A percentile compares a stretch with the other conserved stretches of the same genome.
Conservation (phyloP, 64 coral and sea anemone species). For the Montipora capricornis region DNA sequence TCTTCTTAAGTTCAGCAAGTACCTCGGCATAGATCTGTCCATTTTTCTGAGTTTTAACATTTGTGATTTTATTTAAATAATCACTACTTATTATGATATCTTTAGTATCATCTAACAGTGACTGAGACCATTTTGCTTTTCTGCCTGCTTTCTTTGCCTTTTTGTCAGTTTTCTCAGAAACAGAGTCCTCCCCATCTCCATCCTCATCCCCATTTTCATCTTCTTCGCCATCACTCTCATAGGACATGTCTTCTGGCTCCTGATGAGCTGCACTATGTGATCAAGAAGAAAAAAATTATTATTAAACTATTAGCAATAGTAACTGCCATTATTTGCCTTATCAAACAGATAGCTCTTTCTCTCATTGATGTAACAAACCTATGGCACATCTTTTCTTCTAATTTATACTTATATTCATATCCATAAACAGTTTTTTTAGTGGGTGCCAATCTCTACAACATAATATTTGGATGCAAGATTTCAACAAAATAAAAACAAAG, state of each 20-base stretch:
- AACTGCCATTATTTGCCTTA: not conserved
- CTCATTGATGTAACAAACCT: not conserved
- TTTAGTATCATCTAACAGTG: not conserved
- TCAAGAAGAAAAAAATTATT: not conserved
- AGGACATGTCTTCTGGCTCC: not conserved
- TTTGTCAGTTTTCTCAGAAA: constrained; percentile 24
- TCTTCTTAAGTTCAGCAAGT: constrained; percentile 63
- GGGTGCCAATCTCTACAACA: too few species aligned
- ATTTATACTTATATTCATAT: too few species aligned
- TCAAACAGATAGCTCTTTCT: not conserved
- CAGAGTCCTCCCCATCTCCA: not conserved
- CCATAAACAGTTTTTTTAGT: too few species aligned
- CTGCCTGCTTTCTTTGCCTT: constrained; percentile 31
- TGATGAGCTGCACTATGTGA: not conserved
- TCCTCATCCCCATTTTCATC: too few species aligned
- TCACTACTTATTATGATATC: too few species aligned
- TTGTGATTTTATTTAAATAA: too few species aligned
- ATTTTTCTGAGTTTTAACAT: constrained; percentile 71
- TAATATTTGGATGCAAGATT: too few species aligned
- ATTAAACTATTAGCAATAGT: not conserved
- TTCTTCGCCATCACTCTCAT: too few species aligned
- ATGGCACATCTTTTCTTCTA: too few species aligned
- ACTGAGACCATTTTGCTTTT: constrained; percentile 27
- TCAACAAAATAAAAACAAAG: too few species aligned
- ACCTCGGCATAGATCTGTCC: constrained; percentile 66